These are phyloP conservation scores for Datnioides undecimradiatus DNA, from an alignment of 2,113 vertebrate species.

Conservation along the genomic window DNA sequence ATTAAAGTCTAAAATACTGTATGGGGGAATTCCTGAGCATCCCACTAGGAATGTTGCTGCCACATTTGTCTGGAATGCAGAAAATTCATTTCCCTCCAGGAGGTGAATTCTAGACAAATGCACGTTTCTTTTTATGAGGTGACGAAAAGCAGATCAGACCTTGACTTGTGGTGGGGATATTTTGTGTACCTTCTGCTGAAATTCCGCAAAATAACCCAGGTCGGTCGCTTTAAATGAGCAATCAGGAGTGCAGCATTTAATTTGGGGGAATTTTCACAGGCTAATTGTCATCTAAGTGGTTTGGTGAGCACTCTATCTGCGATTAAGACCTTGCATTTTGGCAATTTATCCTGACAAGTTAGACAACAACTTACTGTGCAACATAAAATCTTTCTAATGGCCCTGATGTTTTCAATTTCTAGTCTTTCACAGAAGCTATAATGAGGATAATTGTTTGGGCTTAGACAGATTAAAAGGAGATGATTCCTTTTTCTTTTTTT, in stretches of 20 bases:
- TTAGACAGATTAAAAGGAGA: not conserved
- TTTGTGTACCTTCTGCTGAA: conserved; percentile 24
- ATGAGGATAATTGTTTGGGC: conserved; percentile 31
- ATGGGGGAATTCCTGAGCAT: conserved; percentile 68
- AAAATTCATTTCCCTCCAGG: conserved; percentile 60
- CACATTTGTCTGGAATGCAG: conserved; percentile 68
- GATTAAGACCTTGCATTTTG: conserved; percentile 33
- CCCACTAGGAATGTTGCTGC: conserved; percentile 61
- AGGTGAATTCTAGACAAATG: conserved; percentile 50
- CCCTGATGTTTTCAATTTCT: conserved; percentile 24
- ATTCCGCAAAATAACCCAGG: conserved; percentile 8
- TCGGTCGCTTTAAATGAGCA: conserved; percentile 34
- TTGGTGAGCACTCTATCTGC: conserved; percentile 26
- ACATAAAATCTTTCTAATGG: conserved; percentile 27
- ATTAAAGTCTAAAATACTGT: conserved; percentile 70
- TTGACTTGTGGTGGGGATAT: not conserved
- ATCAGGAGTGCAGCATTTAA: conserved; percentile 15
- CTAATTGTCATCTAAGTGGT: conserved; percentile 30
- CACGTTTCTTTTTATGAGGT: conserved; percentile 28
- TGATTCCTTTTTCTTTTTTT: not conserved
- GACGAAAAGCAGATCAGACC: conserved; percentile 6
- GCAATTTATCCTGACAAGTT: conserved; percentile 18
- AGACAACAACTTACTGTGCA: conserved; percentile 18
- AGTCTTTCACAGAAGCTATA: conserved; percentile 27
- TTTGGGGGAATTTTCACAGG: conserved; percentile 8